Evolutionary conservation across 2,888 invertebrate genomes (phyloP).

Genomic region (Eupithecia abbreviata): DNA sequence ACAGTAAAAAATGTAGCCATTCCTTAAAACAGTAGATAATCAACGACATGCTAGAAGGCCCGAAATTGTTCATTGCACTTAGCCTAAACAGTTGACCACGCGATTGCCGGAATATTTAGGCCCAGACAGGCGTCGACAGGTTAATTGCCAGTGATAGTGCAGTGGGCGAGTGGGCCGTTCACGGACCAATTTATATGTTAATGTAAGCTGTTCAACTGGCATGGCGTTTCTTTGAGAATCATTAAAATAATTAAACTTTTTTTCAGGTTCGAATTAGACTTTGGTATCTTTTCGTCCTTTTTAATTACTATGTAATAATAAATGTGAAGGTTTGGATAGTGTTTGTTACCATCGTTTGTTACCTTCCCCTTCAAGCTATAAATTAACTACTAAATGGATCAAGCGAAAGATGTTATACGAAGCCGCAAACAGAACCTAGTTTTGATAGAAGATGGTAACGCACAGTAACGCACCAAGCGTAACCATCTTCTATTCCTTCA

Average conservation of each 20-base stretch:
- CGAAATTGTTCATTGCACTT: neutral
- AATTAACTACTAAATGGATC: too few relatives aligned
- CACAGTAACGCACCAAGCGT: too few relatives aligned
- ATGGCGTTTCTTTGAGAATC: constrained; percentile 15
- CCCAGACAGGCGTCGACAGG: constrained; percentile 37
- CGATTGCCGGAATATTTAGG: constrained; percentile 32
- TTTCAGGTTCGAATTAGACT: constrained; percentile 10
- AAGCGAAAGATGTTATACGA: neutral
- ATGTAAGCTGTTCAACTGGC: constrained; percentile 29
- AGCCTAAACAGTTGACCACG: constrained; percentile 36
- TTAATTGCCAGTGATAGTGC: constrained; percentile 39
- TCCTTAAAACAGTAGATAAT: neutral
- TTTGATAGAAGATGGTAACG: neutral
- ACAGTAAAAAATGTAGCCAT: neutral
- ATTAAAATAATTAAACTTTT: constrained; percentile 24
- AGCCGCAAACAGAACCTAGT: neutral
- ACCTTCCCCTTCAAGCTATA: too few relatives aligned
- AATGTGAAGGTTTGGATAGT: too few relatives aligned
- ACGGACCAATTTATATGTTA: constrained; percentile 47
- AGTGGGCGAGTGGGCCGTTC: constrained; percentile 33
- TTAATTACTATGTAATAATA: too few relatives aligned
- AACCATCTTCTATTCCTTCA: too few relatives aligned
- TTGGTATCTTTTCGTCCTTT: neutral
- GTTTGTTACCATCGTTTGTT: too few relatives aligned
- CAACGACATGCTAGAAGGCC: neutral